Percentiles rank a stretch among this genome's conserved stretches.
Conservation (phyloP, 2,113 vertebrate species). For the Peucedramus taeniatus region DNA sequence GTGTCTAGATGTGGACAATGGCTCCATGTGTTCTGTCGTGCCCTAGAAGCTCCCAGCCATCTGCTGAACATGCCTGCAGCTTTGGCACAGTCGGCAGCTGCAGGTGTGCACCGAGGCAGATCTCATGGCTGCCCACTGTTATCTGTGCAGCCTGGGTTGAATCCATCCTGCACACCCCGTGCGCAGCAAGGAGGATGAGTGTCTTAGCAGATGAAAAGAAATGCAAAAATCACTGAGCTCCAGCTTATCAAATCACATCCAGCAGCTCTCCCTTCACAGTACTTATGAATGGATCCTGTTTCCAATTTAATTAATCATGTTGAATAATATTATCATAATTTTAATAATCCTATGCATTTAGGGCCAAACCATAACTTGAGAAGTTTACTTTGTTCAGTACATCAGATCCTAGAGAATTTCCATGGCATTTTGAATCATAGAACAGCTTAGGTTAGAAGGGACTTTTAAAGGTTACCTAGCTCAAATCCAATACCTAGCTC, state of each 20-base stretch:
- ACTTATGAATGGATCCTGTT: background rate
- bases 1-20: background rate
- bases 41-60: background rate
- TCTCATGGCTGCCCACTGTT: background rate
- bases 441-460: background rate
- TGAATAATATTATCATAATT: background rate
- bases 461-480: background rate
- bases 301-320: background rate
- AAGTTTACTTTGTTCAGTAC: background rate
- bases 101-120: background rate
- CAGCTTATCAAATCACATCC: background rate
- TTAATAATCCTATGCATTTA: background rate
- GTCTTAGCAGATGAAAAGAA: background rate
- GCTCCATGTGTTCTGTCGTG: background rate
- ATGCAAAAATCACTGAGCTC: background rate
- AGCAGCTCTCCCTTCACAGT: background rate
- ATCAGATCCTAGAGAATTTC: background rate
- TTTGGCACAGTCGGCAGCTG: background rate
- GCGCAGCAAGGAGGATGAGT: background rate
- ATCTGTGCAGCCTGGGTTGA: background rate
- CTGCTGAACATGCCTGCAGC: background rate
- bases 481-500: too few relatives aligned
- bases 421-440: background rate
- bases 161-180: background rate
- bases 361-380: background rate